Evolutionary conservation across 2,888 invertebrate species (phyloP).

Genomic region (Biston stratarius): DNA sequence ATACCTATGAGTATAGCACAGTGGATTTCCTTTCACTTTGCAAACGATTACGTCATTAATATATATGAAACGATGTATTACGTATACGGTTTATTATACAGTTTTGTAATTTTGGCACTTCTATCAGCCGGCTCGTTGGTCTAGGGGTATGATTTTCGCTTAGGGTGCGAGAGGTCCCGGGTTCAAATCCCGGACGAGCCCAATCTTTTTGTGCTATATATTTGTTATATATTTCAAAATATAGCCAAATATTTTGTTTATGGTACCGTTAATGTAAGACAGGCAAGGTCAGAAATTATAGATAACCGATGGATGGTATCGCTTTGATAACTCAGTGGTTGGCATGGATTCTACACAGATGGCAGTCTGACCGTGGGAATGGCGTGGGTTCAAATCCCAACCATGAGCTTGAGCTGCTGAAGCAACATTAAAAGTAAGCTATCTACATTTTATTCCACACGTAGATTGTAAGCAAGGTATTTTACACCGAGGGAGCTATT

Average conservation of each 20-base stretch:
- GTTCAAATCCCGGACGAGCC: constrained; percentile 88
- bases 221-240: neutral
- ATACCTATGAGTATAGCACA: no score
- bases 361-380: no score
- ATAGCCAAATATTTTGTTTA: neutral
- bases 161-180: constrained; percentile 86
- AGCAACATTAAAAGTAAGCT: neutral
- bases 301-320: no score
- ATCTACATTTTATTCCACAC: neutral
- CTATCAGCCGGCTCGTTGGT: constrained; percentile 78
- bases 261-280: neutral
- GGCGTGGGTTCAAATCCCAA: no score
- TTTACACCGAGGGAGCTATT: constrained; percentile 26
- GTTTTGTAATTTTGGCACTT: constrained; percentile 36
- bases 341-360: no score
- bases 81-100: neutral
- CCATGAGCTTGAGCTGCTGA: no score
- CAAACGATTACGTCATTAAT: constrained; percentile 29
- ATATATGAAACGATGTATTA: no score
- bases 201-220: constrained; percentile 50
- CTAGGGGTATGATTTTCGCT: constrained; percentile 87
- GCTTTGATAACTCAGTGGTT: no score
- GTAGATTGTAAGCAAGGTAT: constrained; percentile 15
- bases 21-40: constrained; percentile 51
- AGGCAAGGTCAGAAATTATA: no score